These are phyloP conservation scores for Eumeta japonica DNA, from an alignment of 1,140 invertebrate genomes.

Conservation along the genomic window DNA sequence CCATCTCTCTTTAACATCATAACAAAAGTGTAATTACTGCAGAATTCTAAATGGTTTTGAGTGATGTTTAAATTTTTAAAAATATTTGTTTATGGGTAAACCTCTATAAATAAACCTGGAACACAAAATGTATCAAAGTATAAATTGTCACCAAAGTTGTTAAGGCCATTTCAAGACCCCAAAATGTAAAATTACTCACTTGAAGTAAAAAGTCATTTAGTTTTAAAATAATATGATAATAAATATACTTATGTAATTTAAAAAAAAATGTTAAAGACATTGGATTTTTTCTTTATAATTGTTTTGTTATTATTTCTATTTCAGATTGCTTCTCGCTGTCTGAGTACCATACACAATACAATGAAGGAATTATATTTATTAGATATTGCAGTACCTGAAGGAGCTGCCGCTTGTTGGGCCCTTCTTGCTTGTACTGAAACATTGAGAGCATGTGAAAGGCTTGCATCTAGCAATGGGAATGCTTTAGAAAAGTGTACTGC, in stretches of 20 bases:
- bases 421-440: constrained; percentile 90
- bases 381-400: constrained; percentile 74
- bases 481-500: constrained; percentile 78
- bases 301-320: constrained; percentile 4
- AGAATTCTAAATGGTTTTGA: too few relatives aligned
- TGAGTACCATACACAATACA: constrained; percentile 85
- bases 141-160: too few relatives aligned
- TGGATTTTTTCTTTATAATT: not conserved
- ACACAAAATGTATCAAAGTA: too few relatives aligned
- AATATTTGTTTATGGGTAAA: too few relatives aligned
- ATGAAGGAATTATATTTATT: constrained; percentile 78
- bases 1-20: too few relatives aligned
- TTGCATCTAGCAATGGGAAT: constrained; percentile 58
- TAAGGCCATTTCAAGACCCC: too few relatives aligned
- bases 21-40: too few relatives aligned
- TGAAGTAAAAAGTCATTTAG: too few relatives aligned
- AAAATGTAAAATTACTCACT: too few relatives aligned
- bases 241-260: not conserved
- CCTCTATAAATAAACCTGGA: too few relatives aligned
- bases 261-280: not conserved
- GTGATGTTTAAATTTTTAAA: too few relatives aligned
- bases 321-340: constrained; percentile 79
- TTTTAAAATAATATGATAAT: too few relatives aligned
- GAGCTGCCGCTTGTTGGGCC: constrained; percentile 89
- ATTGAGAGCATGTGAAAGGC: constrained; percentile 71